Evolutionary conservation across 2,797 vertebrate genomes (phyloP), one percentile per base, ranked within the genome.

Genomic region (Buceros bicornis): DNA sequence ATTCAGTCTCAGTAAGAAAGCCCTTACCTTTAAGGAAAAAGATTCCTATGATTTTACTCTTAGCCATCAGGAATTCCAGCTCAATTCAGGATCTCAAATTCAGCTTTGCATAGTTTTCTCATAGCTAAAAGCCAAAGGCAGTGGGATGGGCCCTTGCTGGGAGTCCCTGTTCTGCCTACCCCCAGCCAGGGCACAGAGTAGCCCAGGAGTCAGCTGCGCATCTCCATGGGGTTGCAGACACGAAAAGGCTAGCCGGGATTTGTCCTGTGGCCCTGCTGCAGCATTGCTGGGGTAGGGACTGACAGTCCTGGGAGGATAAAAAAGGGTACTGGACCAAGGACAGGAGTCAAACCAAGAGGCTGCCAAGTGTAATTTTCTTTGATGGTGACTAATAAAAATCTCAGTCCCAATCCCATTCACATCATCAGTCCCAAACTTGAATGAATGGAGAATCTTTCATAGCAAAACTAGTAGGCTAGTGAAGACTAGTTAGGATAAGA

Each of bases 301-400:
- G 28, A 31, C 16, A 42, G 10, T 2, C 11, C 5, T 1, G 0
- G 24, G 5, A 0, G 1, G 5, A 19, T 11, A 8, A 70, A 54
- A 73, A 66, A 3, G 12, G 1, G 4, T 45, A 13, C 12, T 74
- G n/a, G 20, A 8, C 8, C n/a, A 61, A 50, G 17, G 13, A 7
- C 33, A 74, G 13, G 24, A 50, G n/a, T 51, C 3, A 65, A 10
- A 10, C n/a, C 24, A 48, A 25, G 8, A 60, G 5, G 12, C 6
- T 47, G 7, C 4, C 2, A 50, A 42, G 8, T 25, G 8, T 20
- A 1, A 14, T 22, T 83, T 72, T 69, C 7, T 67, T 72, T 54
- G 19, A 5, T 73, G 42, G 22, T 5, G 4, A 50, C 31, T 48
- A 65, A 70, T 24, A 54, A 10, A 89, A 62, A 54, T 45, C 9